These are phyloP conservation scores for Holothuria scabra DNA, from an alignment of 53 echinoderm and acorn worm genomes.

Conservation along the genomic window DNA sequence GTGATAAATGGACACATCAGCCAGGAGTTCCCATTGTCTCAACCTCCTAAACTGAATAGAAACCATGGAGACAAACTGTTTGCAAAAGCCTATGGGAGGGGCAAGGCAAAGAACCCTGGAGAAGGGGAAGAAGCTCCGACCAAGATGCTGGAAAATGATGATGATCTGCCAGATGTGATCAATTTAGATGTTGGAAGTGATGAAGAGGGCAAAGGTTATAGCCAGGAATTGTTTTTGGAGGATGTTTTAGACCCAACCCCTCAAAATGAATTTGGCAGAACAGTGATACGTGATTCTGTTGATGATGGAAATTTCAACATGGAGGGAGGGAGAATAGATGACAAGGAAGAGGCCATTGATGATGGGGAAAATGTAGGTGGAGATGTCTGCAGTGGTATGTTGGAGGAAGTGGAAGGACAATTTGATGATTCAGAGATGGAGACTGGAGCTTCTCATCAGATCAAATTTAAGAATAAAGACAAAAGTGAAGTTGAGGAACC, in stretches of 20 bases:
- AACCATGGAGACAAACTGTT: conserved; percentile 63
- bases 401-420: neutral
- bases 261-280: neutral
- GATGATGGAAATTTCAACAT: neutral
- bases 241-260: neutral
- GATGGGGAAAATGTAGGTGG: neutral
- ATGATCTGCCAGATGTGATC: neutral
- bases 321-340: neutral
- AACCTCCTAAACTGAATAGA: conserved; percentile 57
- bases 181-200: conserved; percentile 15
- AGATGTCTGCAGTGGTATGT: neutral
- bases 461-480: neutral
- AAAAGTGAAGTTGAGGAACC: neutral
- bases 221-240: conserved; percentile 5
- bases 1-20: no score
- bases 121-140: conserved; percentile 16
- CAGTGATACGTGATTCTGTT: conserved; percentile 1
- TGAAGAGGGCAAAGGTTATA: neutral
- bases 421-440: neutral
- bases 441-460: neutral
- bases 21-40: conserved; percentile 37
- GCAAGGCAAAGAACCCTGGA: conserved; percentile 39
- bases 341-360: neutral
- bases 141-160: conserved; percentile 28
- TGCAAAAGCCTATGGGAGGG: conserved; percentile 58